Base-by-base conservation (phyloP, 2,797 vertebrate species). In the Otolemur crassicaudatus region DNA sequence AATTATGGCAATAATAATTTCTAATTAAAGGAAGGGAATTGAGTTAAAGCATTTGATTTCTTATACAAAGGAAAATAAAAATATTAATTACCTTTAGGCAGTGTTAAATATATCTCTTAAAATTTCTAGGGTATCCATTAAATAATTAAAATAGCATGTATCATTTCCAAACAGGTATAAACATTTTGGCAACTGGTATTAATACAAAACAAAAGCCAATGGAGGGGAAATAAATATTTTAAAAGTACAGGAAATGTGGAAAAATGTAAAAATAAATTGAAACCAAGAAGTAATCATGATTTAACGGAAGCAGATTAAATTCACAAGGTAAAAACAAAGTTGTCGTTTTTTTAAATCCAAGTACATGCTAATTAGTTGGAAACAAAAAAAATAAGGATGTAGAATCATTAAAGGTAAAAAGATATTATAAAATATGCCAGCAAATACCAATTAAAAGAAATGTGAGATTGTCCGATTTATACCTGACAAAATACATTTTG, bases 191-290 rank as follows among this genome's bases (percentile, higher is more conserved):
- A 79, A 94, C 56, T 37, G 14, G 3, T 85, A 7, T 93, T 77
- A 88, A 63, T 63, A 70, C 23, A 84, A 89, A 92, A 84, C 23
- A 63, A 84, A 72, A 83, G 25, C 4, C 69, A 77, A 60, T 76
- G 67, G 77, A 79, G 29, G 22, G 14, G n/a, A 89, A 89, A 84
- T 69, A 84, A 75, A 72, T 19, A 79, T 34, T 65, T 20, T 72
- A 67, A 79, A 43, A 65, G 29, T 1, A 13, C 2, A 4, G 16
- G 29, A 5, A 17, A 69, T 4, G 79, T 31, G 5, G 70, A 77
- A 79, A 88, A 84, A 72, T 14, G 58, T 84, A 88, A 70, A 88
- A 94, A 87, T 60, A 60, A 85, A 80, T 60, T 58, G 40, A 92
- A 83, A 43, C 70, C 90, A 92, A 88, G 29, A 9, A 76, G n/a